Evolutionary conservation across 2,888 invertebrate species (phyloP).

Genomic region (Myopa testacea): DNA sequence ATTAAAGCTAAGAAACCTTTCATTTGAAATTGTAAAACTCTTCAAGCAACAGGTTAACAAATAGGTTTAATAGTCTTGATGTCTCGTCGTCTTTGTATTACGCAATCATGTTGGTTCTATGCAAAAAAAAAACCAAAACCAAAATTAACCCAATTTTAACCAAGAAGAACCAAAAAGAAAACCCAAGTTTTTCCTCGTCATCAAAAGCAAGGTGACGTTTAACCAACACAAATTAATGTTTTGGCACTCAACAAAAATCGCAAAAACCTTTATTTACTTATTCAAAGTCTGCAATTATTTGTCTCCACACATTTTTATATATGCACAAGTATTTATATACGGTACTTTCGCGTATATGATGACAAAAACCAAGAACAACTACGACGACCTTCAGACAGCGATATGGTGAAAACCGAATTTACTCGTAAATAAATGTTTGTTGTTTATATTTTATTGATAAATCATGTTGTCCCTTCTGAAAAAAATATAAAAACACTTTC

Average conservation of each 20-base stretch:
- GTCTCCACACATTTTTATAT: neutral
- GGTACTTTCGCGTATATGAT: constrained; percentile 45
- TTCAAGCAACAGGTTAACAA: too few species aligned
- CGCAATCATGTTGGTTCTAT: neutral
- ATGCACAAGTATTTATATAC: too few species aligned
- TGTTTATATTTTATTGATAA: constrained; percentile 39
- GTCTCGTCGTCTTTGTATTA: too few species aligned
- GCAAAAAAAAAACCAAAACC: neutral
- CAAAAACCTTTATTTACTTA: neutral
- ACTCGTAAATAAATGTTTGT: constrained; percentile 4
- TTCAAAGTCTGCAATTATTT: neutral
- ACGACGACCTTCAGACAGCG: constrained; percentile 31
- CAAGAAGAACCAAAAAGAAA: too few species aligned
- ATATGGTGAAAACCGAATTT: constrained; percentile 14
- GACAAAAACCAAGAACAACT: neutral
- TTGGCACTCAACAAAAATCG: neutral
- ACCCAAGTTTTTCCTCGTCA: too few species aligned
- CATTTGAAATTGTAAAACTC: too few species aligned
- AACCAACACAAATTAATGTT: neutral
- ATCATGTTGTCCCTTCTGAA: constrained; percentile 20
- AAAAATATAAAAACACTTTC: neutral
- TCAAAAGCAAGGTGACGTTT: too few species aligned
- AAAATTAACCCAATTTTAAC: neutral
- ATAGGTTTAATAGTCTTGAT: too few species aligned
- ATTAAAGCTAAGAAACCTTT: too few species aligned